Base-by-base conservation (phyloP, 2,888 invertebrate species). In the Hydroisotoma schaefferi region DNA sequence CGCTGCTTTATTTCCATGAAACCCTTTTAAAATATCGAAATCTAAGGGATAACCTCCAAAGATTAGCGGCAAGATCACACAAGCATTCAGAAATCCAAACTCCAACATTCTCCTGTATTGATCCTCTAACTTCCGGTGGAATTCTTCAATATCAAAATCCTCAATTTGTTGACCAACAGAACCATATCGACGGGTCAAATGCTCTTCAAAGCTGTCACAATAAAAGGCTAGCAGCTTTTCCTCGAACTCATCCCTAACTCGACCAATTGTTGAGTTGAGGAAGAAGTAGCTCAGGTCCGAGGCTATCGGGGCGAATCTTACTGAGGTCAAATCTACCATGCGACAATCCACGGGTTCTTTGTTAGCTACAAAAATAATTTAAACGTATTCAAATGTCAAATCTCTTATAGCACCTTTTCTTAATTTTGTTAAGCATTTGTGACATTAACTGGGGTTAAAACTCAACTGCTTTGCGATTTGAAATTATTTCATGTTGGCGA, bases 141-240 rank as follows among this genome's bases (percentile, higher is more conserved):
- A 66, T 12, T 66, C 66, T 38, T 66, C 66, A 40, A 66, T 63
- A 22, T 56, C 66, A 43, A 66, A 66, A 27, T 66, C 66, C 8
- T 43, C 6, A 12, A 28, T 37, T 2, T 38, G 20, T 8, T 43
- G 55, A 40, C 23, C 46, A 46, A 10, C 3, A 3, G 29, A 26
- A 15, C 40, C 22, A 40, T 40, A 44, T 25, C 55, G 27, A 12
- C 37, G 40, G 2, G 51, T 46, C 20, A 66, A 37, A n/a, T 66
- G 61, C 38, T 62, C 63, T 40, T 66, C 60, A 27, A 66, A 66
- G 10, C 49, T 59, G 38, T 66, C 66, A 33, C 63, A 63, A 22
- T 66, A 66, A n/a, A 63, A 63, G 6, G 66, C 66, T 10, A 66
- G 23, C 48, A 66, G 37, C 33, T 66, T 66, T 37, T 66, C 63